Percentiles rank a stretch among this genome's conserved stretches.
These are phyloP conservation scores for Macropodus opercularis DNA, from an alignment of 2,797 vertebrate species.

Conservation along the genomic window DNA sequence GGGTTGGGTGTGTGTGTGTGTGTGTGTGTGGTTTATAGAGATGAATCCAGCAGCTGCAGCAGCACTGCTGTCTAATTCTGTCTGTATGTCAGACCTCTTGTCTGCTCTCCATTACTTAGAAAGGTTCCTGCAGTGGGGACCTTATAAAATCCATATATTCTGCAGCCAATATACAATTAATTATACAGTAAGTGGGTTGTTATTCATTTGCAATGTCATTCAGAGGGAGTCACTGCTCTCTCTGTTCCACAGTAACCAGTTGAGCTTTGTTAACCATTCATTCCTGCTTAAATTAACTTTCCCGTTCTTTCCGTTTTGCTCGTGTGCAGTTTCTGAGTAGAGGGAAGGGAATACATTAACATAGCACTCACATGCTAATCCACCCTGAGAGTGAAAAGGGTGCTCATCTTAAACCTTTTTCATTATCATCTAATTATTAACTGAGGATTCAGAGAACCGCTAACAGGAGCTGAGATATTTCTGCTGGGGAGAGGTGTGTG, in stretches of 20 bases:
- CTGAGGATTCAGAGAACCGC: slow-evolving; percentile 72
- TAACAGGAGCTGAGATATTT: slow-evolving; percentile 56
- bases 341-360: slow-evolving; percentile 70
- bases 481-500: slow-evolving; percentile 26
- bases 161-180: slow-evolving; percentile 61
- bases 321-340: slow-evolving; percentile 46
- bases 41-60: slow-evolving; percentile 74
- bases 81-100: slow-evolving; percentile 61
- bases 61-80: slow-evolving; percentile 67
- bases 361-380: slow-evolving; percentile 80
- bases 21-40: slow-evolving; percentile 36
- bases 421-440: slow-evolving; percentile 84
- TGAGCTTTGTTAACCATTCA: slow-evolving; percentile 62
- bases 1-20: slow-evolving; percentile 40
- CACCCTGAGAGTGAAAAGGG: slow-evolving; percentile 70
- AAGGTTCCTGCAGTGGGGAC: slow-evolving; percentile 51
- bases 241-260: slow-evolving; percentile 32
- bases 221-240: slow-evolving; percentile 25
- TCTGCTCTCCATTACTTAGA: slow-evolving; percentile 70
- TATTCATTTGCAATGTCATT: slow-evolving; percentile 46
- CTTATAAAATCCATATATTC: slow-evolving; percentile 43
- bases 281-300: slow-evolving; percentile 61
- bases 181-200: slow-evolving; percentile 58
- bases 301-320: slow-evolving; percentile 32
- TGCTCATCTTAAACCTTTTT: slow-evolving; percentile 73